These are phyloP conservation scores for Menura novaehollandiae DNA, from an alignment of 2,113 vertebrate species.

Conservation along the genomic window DNA sequence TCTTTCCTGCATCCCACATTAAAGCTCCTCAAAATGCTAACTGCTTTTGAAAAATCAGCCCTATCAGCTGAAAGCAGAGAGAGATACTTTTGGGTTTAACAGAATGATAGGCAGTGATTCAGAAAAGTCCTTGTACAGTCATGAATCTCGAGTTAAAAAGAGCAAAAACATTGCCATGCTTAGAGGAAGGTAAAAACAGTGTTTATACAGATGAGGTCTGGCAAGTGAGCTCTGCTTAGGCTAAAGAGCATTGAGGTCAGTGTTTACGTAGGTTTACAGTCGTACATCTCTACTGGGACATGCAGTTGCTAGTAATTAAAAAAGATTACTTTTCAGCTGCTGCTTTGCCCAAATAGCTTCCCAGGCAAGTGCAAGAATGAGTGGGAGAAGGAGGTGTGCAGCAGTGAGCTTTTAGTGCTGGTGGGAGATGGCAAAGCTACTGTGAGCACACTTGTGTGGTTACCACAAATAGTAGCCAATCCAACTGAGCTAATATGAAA, in stretches of 20 bases:
- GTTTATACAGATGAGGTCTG: not conserved
- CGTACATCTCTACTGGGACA: not conserved
- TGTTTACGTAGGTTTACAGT: not conserved
- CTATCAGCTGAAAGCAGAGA: not conserved
- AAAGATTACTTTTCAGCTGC: not conserved
- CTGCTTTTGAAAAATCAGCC: not conserved
- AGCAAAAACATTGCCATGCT: not conserved
- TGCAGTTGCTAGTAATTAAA: not conserved
- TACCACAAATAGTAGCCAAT: not conserved
- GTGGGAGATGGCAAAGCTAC: not conserved
- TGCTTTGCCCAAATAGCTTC: not conserved
- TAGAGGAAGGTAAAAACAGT: not conserved
- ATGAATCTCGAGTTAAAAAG: not conserved
- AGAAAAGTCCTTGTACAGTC: not conserved
- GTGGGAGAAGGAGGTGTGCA: not conserved
- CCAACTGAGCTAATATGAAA: not conserved
- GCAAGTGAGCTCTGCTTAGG: not conserved
- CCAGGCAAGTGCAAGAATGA: not conserved
- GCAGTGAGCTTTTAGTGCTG: not conserved
- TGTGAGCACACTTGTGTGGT: not conserved
- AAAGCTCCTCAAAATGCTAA: not conserved
- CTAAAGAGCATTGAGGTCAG: slow-evolving; percentile 25
- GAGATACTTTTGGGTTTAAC: not conserved
- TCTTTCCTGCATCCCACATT: not conserved
- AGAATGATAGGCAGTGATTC: not conserved